Evolutionary conservation across 2,888 invertebrate genomes (phyloP), one percentile per base, ranked within the genome.

Genomic region (Mesochorus sp.): DNA sequence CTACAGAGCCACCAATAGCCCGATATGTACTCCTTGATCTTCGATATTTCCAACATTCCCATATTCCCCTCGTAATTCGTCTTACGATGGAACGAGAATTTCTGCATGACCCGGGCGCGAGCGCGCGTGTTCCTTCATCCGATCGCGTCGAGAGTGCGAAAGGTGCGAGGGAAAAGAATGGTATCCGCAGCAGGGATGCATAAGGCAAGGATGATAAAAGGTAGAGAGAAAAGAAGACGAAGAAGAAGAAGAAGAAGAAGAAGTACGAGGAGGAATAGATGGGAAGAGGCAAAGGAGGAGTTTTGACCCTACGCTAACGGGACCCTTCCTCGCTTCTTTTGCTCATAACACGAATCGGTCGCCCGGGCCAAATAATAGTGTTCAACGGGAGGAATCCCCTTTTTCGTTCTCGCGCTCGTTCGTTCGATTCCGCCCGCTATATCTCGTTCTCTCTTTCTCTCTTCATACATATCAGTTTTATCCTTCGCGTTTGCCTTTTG

Each of bases 251-350:
- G 21, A 59, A 34, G n/a, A 66, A 49, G 51, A 64, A 66, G 49
- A 37, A 37, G 26, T 19, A 73, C 44, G 67, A 39, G 57, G 66
- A 76, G 75, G 62, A 80, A 79, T 49, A 75, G 80, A 73, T 55
- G 71, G n/a, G n/a, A 67, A 75, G 75, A 70, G 73, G 86, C n/a
- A n/a, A 85, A 83, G 87, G 84, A 86, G 85, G 84, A 87, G 86
- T 87, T 88, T 87, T 89, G 89, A 88, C 88, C 88, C 89, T 88
- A 81, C 83, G 87, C 88, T 89, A 90, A 90, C 89, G 89, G 89
- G 89, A 90, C 87, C 88, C 88, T 88, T 88, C 88, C 82, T 87
- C 88, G 88, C 88, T 88, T 87, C 86, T 81, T 82, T 88, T 84
- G 85, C 85, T 87, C 85, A 82, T 87, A 88, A 88, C 85, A 85